Evolutionary conservation across 2,888 invertebrate species (phyloP), one percentile per base, ranked within the genome.

Genomic region (Apodemia duryi): DNA sequence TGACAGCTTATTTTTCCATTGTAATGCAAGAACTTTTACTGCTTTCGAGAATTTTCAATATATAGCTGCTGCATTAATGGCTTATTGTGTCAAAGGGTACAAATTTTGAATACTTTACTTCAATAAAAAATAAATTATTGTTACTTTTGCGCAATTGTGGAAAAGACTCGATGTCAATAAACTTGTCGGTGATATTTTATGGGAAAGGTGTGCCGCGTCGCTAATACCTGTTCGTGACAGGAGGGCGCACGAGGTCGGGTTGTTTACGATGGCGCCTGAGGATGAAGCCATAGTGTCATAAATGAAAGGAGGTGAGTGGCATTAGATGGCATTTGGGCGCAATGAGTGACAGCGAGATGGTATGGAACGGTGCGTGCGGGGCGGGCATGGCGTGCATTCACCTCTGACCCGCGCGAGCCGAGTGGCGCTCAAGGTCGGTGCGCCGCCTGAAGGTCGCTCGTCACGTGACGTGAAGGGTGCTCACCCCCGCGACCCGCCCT

Each of bases 331-430:
- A 77, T 79, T 46, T 79, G 68, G 72, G 72, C 79, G 77, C 76
- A 77, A 78, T 75, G 77, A 74, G 46, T 46, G 74, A 75, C 29
- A 29, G 54, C 54, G 54, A 76, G 72, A 74, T 74, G 72, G 70
- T 73, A 69, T 46, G 70, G 73, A 69, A 74, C 66, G 74, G 73
- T 72, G 76, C 72, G 80, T 75, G 81, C 72, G 83, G 77, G 74
- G 66, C 71, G 79, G 75, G 75, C 76, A 74, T 71, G 73, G 81
- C 86, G 91, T 87, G 84, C 91, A 86, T 91, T 90, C 90, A 91
- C 91, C 91, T 91, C 91, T 91, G 91, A 91, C 91, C 91, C 90
- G 91, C 86, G 85, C 86, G 88, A 83, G 85, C 83, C 88, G 88
- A 83, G 82, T 86, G 84, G 74, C 83, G 84, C 88, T 88, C 91